phyloP scores from a whole-genome alignment of 1,140 invertebrate genomes.

The Anthonomus grandis region DNA sequence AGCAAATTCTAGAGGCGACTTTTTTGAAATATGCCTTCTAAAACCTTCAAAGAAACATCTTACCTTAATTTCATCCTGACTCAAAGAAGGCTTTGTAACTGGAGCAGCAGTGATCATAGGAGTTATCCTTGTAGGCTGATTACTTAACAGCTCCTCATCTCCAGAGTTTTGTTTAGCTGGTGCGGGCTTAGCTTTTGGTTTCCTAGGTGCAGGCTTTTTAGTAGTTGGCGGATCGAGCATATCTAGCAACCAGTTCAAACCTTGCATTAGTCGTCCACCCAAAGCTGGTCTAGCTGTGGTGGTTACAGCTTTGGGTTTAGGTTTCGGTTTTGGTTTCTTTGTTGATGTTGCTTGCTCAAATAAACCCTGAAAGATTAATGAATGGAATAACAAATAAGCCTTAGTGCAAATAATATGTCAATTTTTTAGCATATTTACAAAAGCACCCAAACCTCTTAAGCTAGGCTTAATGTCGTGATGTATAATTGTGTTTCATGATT shows the following conservation, averaged over 20 bases:
- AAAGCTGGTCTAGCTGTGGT: conserved; percentile 27
- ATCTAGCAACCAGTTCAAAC: conserved; percentile 44
- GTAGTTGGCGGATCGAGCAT: conserved; percentile 37
- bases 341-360: conserved; percentile 31
- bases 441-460: too few relatives aligned
- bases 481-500: too few relatives aligned
- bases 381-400: not conserved
- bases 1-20: not conserved
- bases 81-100: conserved; percentile 22
- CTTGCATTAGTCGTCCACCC: conserved; percentile 40
- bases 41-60: not conserved
- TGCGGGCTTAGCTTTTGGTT: conserved; percentile 16
- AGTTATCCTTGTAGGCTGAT: conserved; percentile 40
- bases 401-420: too few relatives aligned
- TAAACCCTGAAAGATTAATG: conserved; percentile 27
- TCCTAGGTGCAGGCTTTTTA: conserved; percentile 26
- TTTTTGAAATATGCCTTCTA: not conserved
- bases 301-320: conserved; percentile 21
- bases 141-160: conserved; percentile 35
- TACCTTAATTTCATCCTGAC: conserved; percentile 27
- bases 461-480: too few relatives aligned
- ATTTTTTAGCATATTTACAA: too few relatives aligned
- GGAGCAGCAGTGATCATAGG: conserved; percentile 38
- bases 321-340: conserved; percentile 30
- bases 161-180: conserved; percentile 18